Base-by-base conservation (phyloP, 2,888 invertebrate species). In the Labia minor region DNA sequence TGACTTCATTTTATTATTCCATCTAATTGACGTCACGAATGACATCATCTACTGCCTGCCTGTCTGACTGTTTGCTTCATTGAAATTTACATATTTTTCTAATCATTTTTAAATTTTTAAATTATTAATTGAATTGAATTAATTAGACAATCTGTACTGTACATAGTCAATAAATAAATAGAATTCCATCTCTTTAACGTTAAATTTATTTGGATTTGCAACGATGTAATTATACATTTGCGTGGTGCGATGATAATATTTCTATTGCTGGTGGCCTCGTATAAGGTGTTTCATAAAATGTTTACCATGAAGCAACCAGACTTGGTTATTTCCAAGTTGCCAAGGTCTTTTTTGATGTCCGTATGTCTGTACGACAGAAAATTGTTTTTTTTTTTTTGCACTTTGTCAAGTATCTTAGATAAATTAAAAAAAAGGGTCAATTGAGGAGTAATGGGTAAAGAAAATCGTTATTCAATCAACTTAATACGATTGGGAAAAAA, bases 231-330 rank as follows among this genome's bases (percentile, higher is more conserved):
- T 49, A 49, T 49, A 8, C 49, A 14, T 49, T 49, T 49, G 49
- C 49, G 49, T 49, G 49, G 49, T 49, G 3, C n/a, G 49, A 49
- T n/a, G 49, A 49, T 49, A 49, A 49, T 49, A 10, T 49, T 49
- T 49, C 16, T 49, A 49, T 16, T 49, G 49, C 49, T 49, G 49
- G 49, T 49, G 49, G 49, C 49, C 49, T 49, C 49, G 49, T 49
- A 49, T 49, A 49, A 49, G 49, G 49, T 49, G 49, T 49, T 49
- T 49, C 49, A 49, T 49, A 49, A 49, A 49, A 49, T 49, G 49
- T 49, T 49, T 49, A 49, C n/a, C 49, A 16, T 49, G 49, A n/a
- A 14, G 49, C 49, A 49, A 49, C 16, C 16, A 4, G 16, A 16
- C 49, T 49, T 49, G 49, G 49, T 49, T 49, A 49, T 49, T 49